Base-by-base conservation (phyloP, 2,797 vertebrate species). In the Coluber constrictor region DNA sequence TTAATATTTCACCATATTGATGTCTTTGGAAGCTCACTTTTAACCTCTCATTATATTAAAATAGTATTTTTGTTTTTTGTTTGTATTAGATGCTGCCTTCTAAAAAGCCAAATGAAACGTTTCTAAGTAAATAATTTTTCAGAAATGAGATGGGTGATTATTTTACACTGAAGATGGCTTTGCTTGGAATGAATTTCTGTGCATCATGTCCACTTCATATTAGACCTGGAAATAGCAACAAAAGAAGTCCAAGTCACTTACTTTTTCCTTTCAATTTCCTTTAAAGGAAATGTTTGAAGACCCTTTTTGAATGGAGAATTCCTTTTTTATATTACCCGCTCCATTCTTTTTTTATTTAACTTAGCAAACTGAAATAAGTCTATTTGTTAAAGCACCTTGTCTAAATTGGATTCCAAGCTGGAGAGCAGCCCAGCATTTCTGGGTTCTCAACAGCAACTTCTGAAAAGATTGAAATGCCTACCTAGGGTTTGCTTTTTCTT, bases 401-500 rank as follows among this genome's bases (percentile, higher is more conserved):
- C 83, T 29, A 88, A 83, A 83, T 51, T 88, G 86, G 86, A 55
- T 93, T 93, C 57, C 32, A 29, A 5, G 23, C 93, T 47, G 25
- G 91, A 91, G 23, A 61, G 20, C 55, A 95, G 57, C 95, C 90
- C 56, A 93, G 12, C 86, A 87, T 93, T 96, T 94, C 51, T 93
- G 12, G 0, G 88, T 95, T 94, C 90, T 93, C 74, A 95, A 92
- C 3, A 57, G 54, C 90, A 8, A 63, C n/a, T 86, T 29, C 55
- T 91, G 59, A 94, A 89, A 9, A 86, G 93, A 91, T 56, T 88
- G 91, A 70, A 93, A 91, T 47, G 61, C 86, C 95, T 94, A 5
- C 43, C 70, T 51, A 13, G 92, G 60, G 89, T 94, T 93, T 95
- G 27, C 88, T 94, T 96, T 96, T 97, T 95, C 87, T 96, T 96